phyloP scores from a whole-genome alignment of 1,140 invertebrate species.

The Drosophila sp. region DNA sequence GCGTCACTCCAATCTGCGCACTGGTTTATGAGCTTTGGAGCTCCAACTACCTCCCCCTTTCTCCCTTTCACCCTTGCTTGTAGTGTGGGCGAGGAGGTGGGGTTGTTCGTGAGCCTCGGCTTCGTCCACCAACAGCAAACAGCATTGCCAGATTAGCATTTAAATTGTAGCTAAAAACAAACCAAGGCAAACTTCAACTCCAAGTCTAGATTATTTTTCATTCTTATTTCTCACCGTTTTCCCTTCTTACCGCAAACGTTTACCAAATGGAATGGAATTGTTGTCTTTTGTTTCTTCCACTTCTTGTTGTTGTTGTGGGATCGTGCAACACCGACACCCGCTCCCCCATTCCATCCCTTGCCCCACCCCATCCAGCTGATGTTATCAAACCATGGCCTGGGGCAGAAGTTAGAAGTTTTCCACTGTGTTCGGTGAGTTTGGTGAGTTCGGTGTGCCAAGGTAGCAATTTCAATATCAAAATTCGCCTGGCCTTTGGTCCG shows the following conservation, averaged over 20 bases:
- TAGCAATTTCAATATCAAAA: slow-evolving; percentile 80
- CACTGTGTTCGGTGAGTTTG: slow-evolving; percentile 32
- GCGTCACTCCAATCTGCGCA: background rate
- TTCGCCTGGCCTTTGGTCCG: slow-evolving; percentile 71
- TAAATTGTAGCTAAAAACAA: slow-evolving; percentile 73
- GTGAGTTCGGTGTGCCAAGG: slow-evolving; percentile 52
- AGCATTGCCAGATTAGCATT: slow-evolving; percentile 77
- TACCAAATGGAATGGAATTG: slow-evolving; percentile 80
- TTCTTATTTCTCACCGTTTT: slow-evolving; percentile 53
- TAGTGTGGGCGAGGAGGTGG: slow-evolving; percentile 41
- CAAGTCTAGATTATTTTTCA: slow-evolving; percentile 68
- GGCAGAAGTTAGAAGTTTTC: slow-evolving; percentile 72
- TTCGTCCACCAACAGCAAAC: slow-evolving; percentile 47
- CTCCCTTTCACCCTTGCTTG: background rate
- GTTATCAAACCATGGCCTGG: slow-evolving; percentile 64
- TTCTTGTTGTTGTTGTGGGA: slow-evolving; percentile 50
- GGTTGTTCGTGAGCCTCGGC: slow-evolving; percentile 55
- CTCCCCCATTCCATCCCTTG: background rate
- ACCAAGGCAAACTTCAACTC: slow-evolving; percentile 21
- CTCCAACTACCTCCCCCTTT: background rate
- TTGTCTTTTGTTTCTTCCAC: slow-evolving; percentile 60
- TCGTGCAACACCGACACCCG: slow-evolving; percentile 11
- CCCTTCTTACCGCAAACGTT: slow-evolving; percentile 58
- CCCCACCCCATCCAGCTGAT: slow-evolving; percentile 45
- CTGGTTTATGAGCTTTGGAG: background rate